Evolutionary conservation across 1,140 invertebrate genomes (phyloP).

Genomic region (Cepaea nemoralis): DNA sequence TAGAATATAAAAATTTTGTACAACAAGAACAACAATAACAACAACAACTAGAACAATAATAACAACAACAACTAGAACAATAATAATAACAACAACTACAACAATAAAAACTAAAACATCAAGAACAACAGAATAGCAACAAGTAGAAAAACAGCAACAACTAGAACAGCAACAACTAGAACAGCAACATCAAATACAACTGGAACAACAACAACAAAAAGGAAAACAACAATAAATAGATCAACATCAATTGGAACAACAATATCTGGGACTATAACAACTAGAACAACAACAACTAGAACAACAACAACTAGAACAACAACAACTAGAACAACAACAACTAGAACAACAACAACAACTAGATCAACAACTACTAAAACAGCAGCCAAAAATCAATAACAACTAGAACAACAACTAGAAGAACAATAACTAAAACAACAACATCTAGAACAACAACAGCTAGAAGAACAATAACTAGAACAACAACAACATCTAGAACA

Average conservation of each 20-base stretch:
- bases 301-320: constrained; percentile 39
- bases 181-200: constrained; percentile 23
- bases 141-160: neutral
- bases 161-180: no score
- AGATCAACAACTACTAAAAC: neutral
- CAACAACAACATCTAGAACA: no score
- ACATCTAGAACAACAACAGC: no score
- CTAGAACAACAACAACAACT: neutral
- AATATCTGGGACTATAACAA: constrained; percentile 22
- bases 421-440: no score
- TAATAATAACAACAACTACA: constrained; percentile 2
- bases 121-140: no score
- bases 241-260: no score
- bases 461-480: neutral
- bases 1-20: neutral
- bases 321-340: constrained; percentile 7
- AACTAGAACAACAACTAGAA: no score
- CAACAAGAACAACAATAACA: constrained; percentile 16
- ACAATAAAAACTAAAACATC: neutral
- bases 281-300: constrained; percentile 42
- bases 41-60: constrained; percentile 8
- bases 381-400: no score
- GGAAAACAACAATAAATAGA: neutral
- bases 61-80: constrained; percentile 3
- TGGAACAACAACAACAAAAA: constrained; percentile 28